Evolutionary conservation across 1,140 invertebrate species (phyloP).

Genomic region (Bombus superbus): DNA sequence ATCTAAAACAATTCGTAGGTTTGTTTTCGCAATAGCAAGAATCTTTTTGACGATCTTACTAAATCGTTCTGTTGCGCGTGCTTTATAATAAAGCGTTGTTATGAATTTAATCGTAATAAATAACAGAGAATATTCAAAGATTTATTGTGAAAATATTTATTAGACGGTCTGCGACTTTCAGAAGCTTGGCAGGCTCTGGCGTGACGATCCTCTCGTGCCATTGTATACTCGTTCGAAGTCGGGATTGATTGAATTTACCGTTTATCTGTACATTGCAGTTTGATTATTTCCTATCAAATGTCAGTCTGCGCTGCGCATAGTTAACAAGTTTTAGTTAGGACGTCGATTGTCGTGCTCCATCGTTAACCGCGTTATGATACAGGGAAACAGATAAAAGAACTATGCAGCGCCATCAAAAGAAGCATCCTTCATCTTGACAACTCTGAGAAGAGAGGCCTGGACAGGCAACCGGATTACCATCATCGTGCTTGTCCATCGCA

Average conservation of each 20-base stretch:
- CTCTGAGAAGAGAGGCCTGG: background rate
- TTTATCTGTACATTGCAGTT: background rate
- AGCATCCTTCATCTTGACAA: conserved; percentile 17
- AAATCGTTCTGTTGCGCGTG: too few species aligned
- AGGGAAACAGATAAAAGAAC: background rate
- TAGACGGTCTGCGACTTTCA: too few species aligned
- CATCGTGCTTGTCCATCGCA: background rate
- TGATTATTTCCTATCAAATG: background rate
- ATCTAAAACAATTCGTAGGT: too few species aligned
- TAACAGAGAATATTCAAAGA: too few species aligned
- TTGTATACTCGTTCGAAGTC: background rate
- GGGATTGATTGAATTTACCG: background rate
- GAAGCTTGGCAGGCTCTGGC: background rate
- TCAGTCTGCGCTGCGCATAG: background rate
- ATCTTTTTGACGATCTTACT: too few species aligned
- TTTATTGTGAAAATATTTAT: too few species aligned
- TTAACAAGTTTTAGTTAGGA: background rate
- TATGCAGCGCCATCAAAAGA: background rate
- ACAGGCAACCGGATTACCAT: background rate
- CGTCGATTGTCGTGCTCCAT: too few species aligned
- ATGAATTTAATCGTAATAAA: too few species aligned
- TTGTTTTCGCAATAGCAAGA: too few species aligned
- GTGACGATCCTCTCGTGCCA: background rate
- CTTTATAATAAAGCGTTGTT: too few species aligned
- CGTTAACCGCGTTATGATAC: background rate